A percentile compares a stretch with the other conserved stretches of the same genome.
phyloP scores from a whole-genome alignment of 2,113 vertebrate genomes.

The Tangachromis dhanisi region DNA sequence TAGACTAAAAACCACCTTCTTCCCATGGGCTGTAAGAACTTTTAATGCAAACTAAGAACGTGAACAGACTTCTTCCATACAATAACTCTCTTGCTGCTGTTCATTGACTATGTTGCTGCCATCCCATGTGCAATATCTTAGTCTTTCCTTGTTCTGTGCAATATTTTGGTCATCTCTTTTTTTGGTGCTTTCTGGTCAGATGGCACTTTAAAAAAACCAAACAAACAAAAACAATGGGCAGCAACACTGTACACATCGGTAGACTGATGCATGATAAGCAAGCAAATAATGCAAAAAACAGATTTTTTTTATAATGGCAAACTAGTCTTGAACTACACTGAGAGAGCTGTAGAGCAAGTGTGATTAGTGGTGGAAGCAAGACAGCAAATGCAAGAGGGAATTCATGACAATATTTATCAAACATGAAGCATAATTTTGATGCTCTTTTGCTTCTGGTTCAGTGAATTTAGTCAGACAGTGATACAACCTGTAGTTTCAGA shows the following conservation, averaged over 20 bases:
- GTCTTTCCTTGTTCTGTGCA: neutral
- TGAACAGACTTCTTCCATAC: neutral
- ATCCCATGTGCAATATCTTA: neutral
- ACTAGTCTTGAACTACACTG: neutral
- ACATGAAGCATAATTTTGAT: neutral
- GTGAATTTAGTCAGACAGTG: neutral
- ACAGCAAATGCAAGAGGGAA: neutral
- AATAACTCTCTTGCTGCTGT: neutral
- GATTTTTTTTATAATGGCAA: neutral
- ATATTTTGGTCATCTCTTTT: neutral
- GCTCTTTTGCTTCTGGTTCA: neutral
- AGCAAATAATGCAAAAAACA: neutral
- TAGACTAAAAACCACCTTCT: neutral
- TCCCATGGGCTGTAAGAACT: neutral
- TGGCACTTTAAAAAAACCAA: neutral
- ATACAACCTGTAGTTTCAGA: neutral
- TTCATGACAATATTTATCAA: neutral
- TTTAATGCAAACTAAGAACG: neutral
- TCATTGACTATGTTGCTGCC: neutral
- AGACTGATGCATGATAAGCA: neutral
- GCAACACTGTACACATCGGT: fast-evolving
- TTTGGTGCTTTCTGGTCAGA: neutral
- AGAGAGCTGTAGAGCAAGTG: neutral
- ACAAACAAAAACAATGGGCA: neutral
- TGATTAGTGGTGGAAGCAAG: neutral